phyloP scores from a whole-genome alignment of 2,113 vertebrate species.

The Lepisosteus osseus region DNA sequence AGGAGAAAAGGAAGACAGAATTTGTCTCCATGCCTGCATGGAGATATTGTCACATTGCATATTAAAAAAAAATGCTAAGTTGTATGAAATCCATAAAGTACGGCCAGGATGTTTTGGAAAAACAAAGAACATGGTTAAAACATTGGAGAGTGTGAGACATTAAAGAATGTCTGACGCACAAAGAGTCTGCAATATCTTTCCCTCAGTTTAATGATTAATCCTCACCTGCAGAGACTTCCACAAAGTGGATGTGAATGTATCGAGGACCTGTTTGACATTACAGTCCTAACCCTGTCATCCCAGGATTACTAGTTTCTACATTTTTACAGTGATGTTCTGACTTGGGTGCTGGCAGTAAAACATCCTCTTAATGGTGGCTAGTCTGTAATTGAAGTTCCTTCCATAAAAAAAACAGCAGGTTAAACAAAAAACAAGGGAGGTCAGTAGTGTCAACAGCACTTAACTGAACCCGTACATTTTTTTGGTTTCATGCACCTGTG shows the following conservation, averaged over 20 bases:
- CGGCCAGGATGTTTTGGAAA: no score
- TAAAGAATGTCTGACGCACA: no score
- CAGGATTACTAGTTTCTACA: not conserved
- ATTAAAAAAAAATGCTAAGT: no score
- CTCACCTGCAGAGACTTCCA: no score
- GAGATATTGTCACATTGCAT: no score
- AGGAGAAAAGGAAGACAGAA: no score
- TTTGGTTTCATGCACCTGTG: not conserved
- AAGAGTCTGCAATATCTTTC: no score
- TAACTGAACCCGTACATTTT: not conserved
- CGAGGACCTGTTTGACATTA: not conserved
- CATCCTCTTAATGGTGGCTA: not conserved
- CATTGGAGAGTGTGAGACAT: no score
- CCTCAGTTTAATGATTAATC: no score
- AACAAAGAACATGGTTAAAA: no score
- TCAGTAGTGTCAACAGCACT: not conserved
- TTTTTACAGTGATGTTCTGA: constrained; percentile 1
- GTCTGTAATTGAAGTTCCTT: not conserved
- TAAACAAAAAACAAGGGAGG: not conserved
- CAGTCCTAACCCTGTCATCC: not conserved
- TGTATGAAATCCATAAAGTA: no score
- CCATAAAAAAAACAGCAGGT: not conserved
- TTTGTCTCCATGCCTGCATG: no score
- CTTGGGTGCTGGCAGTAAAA: constrained; percentile 4
- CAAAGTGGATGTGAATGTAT: not conserved